Evolutionary conservation across 2,888 invertebrate species (phyloP).

Genomic region (Sinodicranocentrus sp.): DNA sequence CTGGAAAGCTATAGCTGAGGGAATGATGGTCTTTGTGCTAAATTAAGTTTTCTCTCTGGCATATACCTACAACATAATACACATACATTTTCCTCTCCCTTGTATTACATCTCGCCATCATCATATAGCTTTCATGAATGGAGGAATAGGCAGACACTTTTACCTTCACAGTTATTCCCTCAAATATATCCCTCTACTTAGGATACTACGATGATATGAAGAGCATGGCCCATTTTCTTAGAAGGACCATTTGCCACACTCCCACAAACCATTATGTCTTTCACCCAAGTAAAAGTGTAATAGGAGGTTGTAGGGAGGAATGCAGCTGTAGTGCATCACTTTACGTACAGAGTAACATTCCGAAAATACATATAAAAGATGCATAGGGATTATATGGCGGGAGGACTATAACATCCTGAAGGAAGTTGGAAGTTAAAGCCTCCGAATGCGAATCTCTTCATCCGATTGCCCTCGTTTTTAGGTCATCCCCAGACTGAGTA

Average conservation of each 20-base stretch:
- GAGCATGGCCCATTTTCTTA: slow-evolving; percentile 57
- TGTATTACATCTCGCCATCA: neutral
- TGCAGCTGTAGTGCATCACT: slow-evolving; percentile 15
- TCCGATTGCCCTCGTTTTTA: slow-evolving; percentile 65
- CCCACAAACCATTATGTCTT: slow-evolving; percentile 9
- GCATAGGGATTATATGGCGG: neutral
- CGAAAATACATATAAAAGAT: neutral
- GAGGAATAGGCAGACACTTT: neutral
- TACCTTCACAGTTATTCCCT: neutral
- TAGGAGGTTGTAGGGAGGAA: too few species aligned
- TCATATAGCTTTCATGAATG: neutral
- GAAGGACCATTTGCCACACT: slow-evolving; percentile 12
- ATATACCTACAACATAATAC: neutral
- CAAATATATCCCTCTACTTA: too few species aligned
- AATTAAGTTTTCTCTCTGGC: slow-evolving; percentile 17
- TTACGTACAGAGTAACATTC: neutral
- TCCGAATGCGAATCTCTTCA: slow-evolving; percentile 44
- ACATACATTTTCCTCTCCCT: neutral
- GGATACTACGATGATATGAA: too few species aligned
- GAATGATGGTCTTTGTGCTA: slow-evolving; percentile 29
- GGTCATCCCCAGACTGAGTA: slow-evolving; percentile 56
- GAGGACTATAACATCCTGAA: neutral
- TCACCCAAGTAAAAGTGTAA: too few species aligned
- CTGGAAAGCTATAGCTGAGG: neutral
- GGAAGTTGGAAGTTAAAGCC: slow-evolving; percentile 31